Conservation (phyloP, 2,113 vertebrate genomes). For the Trogon melanurus region DNA sequence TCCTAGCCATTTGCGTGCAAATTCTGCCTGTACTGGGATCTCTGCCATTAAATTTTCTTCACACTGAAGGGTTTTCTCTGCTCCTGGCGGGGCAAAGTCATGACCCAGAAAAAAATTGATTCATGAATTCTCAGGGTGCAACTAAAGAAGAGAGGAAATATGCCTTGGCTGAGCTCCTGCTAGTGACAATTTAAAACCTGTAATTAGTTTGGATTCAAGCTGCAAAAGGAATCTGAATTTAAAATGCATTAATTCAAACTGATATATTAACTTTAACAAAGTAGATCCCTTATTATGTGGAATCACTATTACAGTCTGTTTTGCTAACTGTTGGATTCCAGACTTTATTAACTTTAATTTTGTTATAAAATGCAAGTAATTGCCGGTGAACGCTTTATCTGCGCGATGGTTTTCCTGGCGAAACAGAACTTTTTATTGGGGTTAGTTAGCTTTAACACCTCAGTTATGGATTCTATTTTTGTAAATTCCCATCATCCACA, state of each 20-base stretch:
- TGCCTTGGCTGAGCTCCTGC: constrained; percentile 81
- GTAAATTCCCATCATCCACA: constrained; percentile 66
- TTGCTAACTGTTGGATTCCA: constrained; percentile 66
- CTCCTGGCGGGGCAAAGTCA: constrained; percentile 79
- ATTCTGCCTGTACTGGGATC: constrained; percentile 76
- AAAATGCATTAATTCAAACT: constrained; percentile 83
- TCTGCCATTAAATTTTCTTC: constrained; percentile 80
- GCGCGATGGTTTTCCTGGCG: neutral
- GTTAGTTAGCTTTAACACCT: constrained; percentile 66
- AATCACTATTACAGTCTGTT: constrained; percentile 72
- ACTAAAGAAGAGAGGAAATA: constrained; percentile 80
- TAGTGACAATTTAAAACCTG: constrained; percentile 85
- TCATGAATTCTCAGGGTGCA: constrained; percentile 82
- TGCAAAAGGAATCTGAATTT: constrained; percentile 80
- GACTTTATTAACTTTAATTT: constrained; percentile 73
- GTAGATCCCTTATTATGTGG: constrained; percentile 74
- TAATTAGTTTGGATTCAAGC: constrained; percentile 85
- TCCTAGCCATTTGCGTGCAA: constrained; percentile 73
- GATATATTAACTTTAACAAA: constrained; percentile 84
- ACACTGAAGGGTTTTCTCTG: constrained; percentile 80
- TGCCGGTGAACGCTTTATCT: neutral
- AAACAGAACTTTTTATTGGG: constrained; percentile 65
- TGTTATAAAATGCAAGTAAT: constrained; percentile 59
- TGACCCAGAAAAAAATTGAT: constrained; percentile 87
- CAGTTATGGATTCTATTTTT: constrained; percentile 70